phyloP scores from a whole-genome alignment of 2,888 invertebrate genomes.

The Anorthoa munda region DNA sequence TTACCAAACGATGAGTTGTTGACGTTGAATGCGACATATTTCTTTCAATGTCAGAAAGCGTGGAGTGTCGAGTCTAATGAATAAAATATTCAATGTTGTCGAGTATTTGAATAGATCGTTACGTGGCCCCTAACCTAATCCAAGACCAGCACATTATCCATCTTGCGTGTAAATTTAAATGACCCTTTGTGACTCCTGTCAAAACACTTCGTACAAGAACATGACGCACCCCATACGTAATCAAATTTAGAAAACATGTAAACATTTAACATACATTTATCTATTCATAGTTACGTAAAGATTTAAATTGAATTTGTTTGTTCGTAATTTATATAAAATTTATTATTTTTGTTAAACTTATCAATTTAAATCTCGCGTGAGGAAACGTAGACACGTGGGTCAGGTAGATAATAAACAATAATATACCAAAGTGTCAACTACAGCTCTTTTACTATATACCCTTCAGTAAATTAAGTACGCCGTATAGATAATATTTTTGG shows the following conservation, averaged over 20 bases:
- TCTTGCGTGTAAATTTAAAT: constrained; percentile 75
- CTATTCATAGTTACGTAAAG: constrained; percentile 22
- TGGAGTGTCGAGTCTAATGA: constrained; percentile 68
- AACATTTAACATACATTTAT: constrained; percentile 44
- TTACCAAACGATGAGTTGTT: constrained; percentile 69
- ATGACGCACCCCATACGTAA: constrained; percentile 48
- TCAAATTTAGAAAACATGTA: constrained; percentile 57
- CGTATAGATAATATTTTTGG: constrained; percentile 65
- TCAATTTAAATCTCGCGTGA: constrained; percentile 27
- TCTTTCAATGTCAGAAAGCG: constrained; percentile 69
- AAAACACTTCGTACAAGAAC: constrained; percentile 53
- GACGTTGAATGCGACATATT: constrained; percentile 66
- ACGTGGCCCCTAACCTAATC: constrained; percentile 70
- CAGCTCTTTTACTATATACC: constrained; percentile 45
- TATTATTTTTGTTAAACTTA: constrained; percentile 3
- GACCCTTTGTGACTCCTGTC: constrained; percentile 79
- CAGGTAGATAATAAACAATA: constrained; percentile 30
- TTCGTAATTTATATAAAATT: constrained; percentile 19
- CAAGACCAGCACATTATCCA: constrained; percentile 69
- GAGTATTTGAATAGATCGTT: constrained; percentile 84
- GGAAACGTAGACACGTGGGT: constrained; percentile 3
- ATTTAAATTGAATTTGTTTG: constrained; percentile 45
- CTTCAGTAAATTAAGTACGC: constrained; percentile 61
- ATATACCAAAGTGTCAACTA: constrained; percentile 40
- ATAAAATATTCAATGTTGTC: constrained; percentile 81